Evolutionary conservation across 2,888 invertebrate genomes (phyloP).

Genomic region (Melanophora roralis): DNA sequence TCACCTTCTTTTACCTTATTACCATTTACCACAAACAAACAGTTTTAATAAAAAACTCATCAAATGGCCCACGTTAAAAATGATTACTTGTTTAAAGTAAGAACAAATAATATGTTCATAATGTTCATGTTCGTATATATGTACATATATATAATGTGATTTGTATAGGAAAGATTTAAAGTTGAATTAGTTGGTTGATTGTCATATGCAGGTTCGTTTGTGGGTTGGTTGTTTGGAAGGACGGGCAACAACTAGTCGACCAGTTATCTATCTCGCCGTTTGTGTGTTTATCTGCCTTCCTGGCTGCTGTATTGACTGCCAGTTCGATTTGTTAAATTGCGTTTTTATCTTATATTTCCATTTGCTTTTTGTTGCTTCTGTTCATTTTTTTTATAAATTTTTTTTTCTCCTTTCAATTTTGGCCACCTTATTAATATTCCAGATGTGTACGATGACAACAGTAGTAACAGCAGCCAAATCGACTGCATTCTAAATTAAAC

Average conservation of each 20-base stretch:
- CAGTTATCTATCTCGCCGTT: neutral
- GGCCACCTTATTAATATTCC: slow-evolving; percentile 74
- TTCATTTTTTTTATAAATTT: slow-evolving; percentile 6
- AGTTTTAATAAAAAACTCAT: neutral
- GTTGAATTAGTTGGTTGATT: slow-evolving; percentile 43
- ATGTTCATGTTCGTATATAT: too few species aligned
- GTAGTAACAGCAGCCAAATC: slow-evolving; percentile 61
- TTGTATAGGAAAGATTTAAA: slow-evolving; percentile 51
- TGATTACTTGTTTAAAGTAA: slow-evolving; percentile 26
- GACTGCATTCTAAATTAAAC: slow-evolving; percentile 72
- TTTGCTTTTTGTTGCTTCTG: slow-evolving; percentile 15
- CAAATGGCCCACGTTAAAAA: neutral
- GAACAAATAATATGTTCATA: slow-evolving; percentile 46
- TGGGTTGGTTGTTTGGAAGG: slow-evolving; percentile 34
- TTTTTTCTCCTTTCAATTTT: slow-evolving; percentile 37
- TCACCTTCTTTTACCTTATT: too few species aligned
- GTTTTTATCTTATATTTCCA: slow-evolving; percentile 31
- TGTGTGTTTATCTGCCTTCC: slow-evolving; percentile 29
- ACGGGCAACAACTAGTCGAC: neutral
- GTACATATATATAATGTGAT: slow-evolving; percentile 50
- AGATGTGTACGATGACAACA: slow-evolving; percentile 68
- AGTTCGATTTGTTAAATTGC: slow-evolving; percentile 42
- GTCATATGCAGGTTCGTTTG: slow-evolving; percentile 38
- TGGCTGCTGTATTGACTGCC: slow-evolving; percentile 29
- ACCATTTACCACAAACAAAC: too few species aligned